Conservation (phyloP, 1,140 invertebrate species). For the Diabrotica virgifera region DNA sequence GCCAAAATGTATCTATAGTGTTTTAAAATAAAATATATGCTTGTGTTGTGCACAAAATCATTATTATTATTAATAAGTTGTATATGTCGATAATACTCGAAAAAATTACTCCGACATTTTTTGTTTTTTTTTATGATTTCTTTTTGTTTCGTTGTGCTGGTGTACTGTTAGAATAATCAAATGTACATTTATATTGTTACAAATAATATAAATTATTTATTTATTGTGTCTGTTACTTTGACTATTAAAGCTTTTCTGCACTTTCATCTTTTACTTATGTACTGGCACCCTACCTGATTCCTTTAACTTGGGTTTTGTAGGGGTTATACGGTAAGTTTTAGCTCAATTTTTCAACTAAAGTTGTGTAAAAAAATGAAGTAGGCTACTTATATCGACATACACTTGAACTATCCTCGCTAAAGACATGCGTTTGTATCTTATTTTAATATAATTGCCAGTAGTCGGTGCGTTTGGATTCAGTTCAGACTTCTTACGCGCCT, state of each 20-base stretch:
- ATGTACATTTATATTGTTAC: constrained; percentile 24
- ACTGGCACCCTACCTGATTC: constrained; percentile 21
- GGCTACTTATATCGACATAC: neutral
- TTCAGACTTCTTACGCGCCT: too few relatives aligned
- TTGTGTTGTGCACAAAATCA: neutral
- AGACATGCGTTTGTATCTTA: too few relatives aligned
- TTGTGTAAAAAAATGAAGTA: neutral
- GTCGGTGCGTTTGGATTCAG: too few relatives aligned
- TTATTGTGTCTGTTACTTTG: constrained; percentile 42
- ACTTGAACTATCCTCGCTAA: too few relatives aligned
- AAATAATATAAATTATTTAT: constrained; percentile 28
- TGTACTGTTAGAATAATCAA: constrained; percentile 13
- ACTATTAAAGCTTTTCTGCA: constrained; percentile 41
- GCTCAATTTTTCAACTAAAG: constrained; percentile 1
- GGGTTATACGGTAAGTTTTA: constrained; percentile 19
- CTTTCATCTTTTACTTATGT: constrained; percentile 27
- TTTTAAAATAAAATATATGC: neutral
- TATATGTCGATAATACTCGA: too few relatives aligned
- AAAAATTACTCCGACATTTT: neutral
- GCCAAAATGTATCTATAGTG: constrained; percentile 14
- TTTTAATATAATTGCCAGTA: too few relatives aligned
- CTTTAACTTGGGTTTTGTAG: constrained; percentile 14
- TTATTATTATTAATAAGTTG: too few relatives aligned
- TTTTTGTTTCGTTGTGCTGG: constrained; percentile 12
- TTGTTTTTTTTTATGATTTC: constrained; percentile 1